Evolutionary conservation across 1,140 invertebrate species (phyloP).

Genomic region (Nixonia krombeini): DNA sequence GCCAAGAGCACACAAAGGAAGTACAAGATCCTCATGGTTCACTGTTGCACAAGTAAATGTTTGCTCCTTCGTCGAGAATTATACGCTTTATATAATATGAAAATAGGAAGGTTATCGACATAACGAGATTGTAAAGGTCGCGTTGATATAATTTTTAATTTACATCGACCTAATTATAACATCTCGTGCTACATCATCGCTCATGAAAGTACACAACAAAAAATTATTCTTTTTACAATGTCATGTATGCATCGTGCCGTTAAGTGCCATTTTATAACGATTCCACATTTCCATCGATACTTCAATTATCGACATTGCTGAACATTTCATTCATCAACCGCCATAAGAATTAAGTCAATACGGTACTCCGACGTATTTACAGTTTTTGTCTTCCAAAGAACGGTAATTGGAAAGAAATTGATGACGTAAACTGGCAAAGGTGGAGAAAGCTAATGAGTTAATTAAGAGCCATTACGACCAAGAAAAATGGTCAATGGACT

Average conservation of each 20-base stretch:
- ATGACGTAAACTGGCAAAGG: no score
- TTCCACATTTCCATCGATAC: no score
- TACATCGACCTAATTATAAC: conserved; percentile 8
- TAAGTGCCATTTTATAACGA: no score
- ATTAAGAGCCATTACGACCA: not conserved
- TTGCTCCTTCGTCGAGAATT: not conserved
- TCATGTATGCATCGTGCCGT: no score
- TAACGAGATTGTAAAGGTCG: conserved; percentile 3
- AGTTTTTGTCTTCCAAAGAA: not conserved
- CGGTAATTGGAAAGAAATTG: not conserved
- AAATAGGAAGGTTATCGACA: conserved; percentile 2
- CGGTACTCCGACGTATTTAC: no score
- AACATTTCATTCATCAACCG: no score
- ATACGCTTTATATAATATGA: conserved; percentile 31
- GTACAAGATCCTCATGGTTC: conserved; percentile 36
- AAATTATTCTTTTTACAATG: no score
- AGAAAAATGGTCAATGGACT: conserved; percentile 50
- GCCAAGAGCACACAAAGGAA: conserved; percentile 25
- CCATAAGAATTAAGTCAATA: no score
- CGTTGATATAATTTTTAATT: conserved; percentile 26
- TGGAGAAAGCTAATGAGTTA: not conserved
- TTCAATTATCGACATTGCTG: no score
- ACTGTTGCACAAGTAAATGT: conserved; percentile 16
- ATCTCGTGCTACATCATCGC: not conserved
- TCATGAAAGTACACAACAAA: no score